Conservation (phyloP, 2,888 invertebrate species). For the Drosophila prolongata region DNA sequence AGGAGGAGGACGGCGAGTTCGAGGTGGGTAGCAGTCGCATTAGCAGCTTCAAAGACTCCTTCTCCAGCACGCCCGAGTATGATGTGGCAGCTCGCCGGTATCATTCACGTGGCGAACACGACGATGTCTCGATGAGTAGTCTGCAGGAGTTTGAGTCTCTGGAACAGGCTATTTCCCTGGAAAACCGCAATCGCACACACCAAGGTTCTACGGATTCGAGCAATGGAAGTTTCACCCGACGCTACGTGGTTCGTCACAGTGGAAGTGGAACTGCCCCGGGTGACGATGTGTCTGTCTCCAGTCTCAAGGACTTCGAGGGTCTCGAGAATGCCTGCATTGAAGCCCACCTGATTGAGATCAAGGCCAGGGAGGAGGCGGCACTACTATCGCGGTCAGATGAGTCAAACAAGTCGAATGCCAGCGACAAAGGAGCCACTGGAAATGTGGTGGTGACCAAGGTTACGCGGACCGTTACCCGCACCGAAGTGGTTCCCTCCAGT, state of each 20-base stretch:
- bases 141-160: slow-evolving; percentile 97
- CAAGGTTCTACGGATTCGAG: slow-evolving; percentile 94
- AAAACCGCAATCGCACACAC: slow-evolving; percentile 88
- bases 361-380: slow-evolving; percentile 94
- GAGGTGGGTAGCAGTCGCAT: slow-evolving; percentile 90
- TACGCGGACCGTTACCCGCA: slow-evolving; percentile 77
- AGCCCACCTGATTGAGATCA: slow-evolving; percentile 92
- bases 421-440: slow-evolving; percentile 72
- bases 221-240: slow-evolving; percentile 92
- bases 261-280: slow-evolving; percentile 85
- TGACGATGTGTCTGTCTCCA: slow-evolving; percentile 94
- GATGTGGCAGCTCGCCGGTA: slow-evolving; percentile 94
- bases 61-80: slow-evolving; percentile 96
- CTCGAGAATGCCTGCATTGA: slow-evolving; percentile 94
- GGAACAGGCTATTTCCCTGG: slow-evolving; percentile 92
- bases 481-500: slow-evolving; percentile 64
- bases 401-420: slow-evolving; percentile 83
- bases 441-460: slow-evolving; percentile 72
- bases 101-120: slow-evolving; percentile 92
- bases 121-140: slow-evolving; percentile 96
- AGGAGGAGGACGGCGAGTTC: slow-evolving; percentile 96
- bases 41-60: slow-evolving; percentile 94
- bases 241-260: slow-evolving; percentile 89
- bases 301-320: slow-evolving; percentile 96
- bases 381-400: slow-evolving; percentile 86